Evolutionary conservation across 2,113 vertebrate genomes (phyloP).

Genomic region (Hyperopisus bebe): DNA sequence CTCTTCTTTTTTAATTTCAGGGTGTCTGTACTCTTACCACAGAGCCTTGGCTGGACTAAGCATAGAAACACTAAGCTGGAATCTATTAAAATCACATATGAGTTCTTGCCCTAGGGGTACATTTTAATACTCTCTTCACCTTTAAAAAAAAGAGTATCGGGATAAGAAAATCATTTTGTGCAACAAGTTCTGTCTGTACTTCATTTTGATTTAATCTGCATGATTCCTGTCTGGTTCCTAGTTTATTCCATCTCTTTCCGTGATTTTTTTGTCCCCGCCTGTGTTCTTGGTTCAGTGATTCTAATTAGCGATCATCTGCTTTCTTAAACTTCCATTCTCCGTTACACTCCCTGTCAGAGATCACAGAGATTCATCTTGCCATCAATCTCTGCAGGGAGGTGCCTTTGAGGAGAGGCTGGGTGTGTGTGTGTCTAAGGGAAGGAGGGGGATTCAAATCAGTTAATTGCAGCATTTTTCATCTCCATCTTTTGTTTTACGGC

Average conservation of each 20-base stretch:
- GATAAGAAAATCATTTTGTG: not conserved
- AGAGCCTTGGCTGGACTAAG: not conserved
- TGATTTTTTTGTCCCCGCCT: not conserved
- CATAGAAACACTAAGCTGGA: not conserved
- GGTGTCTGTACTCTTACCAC: not conserved
- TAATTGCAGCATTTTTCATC: slow-evolving; percentile 99
- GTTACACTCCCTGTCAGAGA: slow-evolving; percentile 82
- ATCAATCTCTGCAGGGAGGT: slow-evolving; percentile 80
- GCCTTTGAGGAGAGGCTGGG: not conserved
- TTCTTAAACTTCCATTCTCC: slow-evolving; percentile 36
- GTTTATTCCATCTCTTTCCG: not conserved
- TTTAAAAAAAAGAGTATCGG: not conserved
- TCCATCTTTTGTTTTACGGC: slow-evolving; percentile 99
- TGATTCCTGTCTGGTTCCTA: not conserved
- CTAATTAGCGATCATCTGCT: slow-evolving; percentile 3
- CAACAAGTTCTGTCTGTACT: not conserved
- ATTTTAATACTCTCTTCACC: not conserved
- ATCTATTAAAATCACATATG: not conserved
- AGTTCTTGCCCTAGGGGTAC: not conserved
- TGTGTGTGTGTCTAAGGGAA: slow-evolving; percentile 56
- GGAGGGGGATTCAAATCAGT: slow-evolving; percentile 98
- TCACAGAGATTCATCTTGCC: slow-evolving; percentile 75
- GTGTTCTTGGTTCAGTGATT: not conserved
- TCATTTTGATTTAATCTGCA: not conserved
- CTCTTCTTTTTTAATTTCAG: not conserved